Percentiles rank a stretch among this genome's conserved stretches.
phyloP scores from a whole-genome alignment of 1,140 invertebrate species.

The Aphaenogaster floridana region DNA sequence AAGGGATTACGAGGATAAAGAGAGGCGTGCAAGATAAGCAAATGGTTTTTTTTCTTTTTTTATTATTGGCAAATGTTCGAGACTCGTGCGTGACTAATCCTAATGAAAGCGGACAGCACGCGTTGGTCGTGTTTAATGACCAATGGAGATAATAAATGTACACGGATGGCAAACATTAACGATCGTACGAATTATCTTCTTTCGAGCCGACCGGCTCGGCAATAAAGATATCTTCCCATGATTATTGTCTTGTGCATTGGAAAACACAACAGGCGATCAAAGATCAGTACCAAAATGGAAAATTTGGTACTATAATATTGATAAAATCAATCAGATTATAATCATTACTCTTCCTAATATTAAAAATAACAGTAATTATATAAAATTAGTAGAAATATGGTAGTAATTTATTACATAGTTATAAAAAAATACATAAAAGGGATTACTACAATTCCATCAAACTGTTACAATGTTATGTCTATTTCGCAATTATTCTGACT shows the following conservation, averaged over 20 bases:
- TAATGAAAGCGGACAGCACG: slow-evolving; percentile 69
- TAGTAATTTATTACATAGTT: not conserved
- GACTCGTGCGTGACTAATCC: slow-evolving; percentile 77
- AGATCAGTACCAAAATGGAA: not conserved
- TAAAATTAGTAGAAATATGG: slow-evolving; percentile 20
- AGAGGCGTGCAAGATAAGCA: slow-evolving; percentile 78
- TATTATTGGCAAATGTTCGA: slow-evolving; percentile 78
- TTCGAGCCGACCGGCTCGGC: slow-evolving; percentile 3
- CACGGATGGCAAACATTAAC: slow-evolving; percentile 62
- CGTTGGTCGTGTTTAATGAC: slow-evolving; percentile 65
- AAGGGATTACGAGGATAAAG: slow-evolving; percentile 77
- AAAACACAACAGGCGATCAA: not conserved
- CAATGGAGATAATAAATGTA: slow-evolving; percentile 61
- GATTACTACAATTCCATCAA: not conserved
- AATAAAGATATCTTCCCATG: slow-evolving; percentile 39
- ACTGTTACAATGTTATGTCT: not conserved
- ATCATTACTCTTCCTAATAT: not conserved
- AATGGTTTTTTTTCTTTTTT: slow-evolving; percentile 66
- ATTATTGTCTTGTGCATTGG: slow-evolving; percentile 1
- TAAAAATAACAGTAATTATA: not conserved
- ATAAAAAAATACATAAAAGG: slow-evolving; percentile 3
- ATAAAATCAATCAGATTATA: not conserved
- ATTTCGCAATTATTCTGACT: not conserved
- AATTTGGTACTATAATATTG: not conserved
- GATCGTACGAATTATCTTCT: slow-evolving; percentile 55